phyloP scores from a whole-genome alignment of 2,888 invertebrate species.

The Heliconius ethilla region DNA sequence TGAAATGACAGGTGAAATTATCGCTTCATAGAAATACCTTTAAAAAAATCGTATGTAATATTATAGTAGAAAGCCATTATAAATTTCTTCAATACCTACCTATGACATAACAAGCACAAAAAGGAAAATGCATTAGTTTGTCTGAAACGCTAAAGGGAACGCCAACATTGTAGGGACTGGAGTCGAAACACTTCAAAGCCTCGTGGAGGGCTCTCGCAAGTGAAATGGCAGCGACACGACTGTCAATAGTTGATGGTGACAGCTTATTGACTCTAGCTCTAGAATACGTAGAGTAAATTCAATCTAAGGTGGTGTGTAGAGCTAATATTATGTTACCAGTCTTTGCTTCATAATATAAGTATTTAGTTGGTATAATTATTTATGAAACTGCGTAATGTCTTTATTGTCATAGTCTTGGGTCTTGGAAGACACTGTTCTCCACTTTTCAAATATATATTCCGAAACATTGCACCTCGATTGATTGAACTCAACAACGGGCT shows the following conservation, averaged over 20 bases:
- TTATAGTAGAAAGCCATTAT: background rate
- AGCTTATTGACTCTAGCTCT: conserved; percentile 34
- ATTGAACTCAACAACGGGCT: too few species aligned
- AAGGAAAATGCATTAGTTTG: conserved; percentile 18
- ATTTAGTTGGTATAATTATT: background rate
- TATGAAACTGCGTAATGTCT: background rate
- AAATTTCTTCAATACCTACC: background rate
- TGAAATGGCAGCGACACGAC: conserved; percentile 39
- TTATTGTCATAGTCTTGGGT: background rate
- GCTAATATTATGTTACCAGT: background rate
- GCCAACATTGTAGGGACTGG: conserved; percentile 35
- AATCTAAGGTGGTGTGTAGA: background rate
- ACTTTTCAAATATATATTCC: too few species aligned
- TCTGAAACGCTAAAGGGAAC: conserved; percentile 33
- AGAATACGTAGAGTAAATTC: conserved; percentile 3
- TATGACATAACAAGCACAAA: conserved; percentile 18
- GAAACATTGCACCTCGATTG: too few species aligned
- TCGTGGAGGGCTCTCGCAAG: conserved; percentile 39
- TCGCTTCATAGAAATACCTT: too few species aligned
- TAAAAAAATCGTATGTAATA: background rate
- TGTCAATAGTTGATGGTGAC: conserved; percentile 31
- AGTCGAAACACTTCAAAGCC: conserved; percentile 44
- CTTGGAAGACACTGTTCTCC: too few species aligned
- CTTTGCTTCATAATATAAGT: background rate
- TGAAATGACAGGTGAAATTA: too few species aligned